Conservation (phyloP, 2,113 vertebrate species). For the Elachura formosa region DNA sequence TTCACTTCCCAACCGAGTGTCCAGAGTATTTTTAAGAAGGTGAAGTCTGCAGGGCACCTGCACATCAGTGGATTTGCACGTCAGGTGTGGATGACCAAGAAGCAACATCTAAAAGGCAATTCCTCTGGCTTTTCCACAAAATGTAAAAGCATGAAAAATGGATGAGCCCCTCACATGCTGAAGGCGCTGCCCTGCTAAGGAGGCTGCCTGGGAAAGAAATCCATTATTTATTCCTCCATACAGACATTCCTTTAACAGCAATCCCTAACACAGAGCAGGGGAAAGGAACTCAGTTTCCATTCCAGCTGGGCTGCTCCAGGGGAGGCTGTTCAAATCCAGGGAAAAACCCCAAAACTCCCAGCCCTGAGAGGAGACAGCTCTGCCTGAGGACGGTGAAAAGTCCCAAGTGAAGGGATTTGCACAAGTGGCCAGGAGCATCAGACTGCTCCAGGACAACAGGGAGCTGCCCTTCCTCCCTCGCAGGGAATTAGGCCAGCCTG, state of each 20-base stretch:
- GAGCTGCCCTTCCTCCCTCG: background rate
- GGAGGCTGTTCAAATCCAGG: background rate
- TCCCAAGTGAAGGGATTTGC: constrained; percentile 10
- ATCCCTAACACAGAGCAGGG: background rate
- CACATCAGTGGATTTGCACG: background rate
- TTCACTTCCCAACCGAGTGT: background rate
- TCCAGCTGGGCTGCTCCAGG: background rate
- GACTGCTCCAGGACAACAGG: background rate
- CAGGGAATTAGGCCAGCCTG: constrained; percentile 4
- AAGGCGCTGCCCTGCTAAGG: background rate
- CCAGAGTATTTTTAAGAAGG: background rate
- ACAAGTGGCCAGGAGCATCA: background rate
- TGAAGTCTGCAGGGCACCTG: background rate
- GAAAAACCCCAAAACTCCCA: background rate
- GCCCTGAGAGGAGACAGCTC: background rate
- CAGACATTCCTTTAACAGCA: background rate
- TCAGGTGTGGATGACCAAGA: background rate
- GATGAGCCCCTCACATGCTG: background rate
- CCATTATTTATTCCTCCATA: background rate
- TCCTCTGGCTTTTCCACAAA: background rate
- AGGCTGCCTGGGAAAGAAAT: background rate
- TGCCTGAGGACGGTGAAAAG: background rate
- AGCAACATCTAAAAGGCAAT: background rate
- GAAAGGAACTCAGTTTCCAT: background rate
- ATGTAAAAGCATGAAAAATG: background rate